phyloP scores from a whole-genome alignment of 2,113 vertebrate species.

The Chauna torquata region DNA sequence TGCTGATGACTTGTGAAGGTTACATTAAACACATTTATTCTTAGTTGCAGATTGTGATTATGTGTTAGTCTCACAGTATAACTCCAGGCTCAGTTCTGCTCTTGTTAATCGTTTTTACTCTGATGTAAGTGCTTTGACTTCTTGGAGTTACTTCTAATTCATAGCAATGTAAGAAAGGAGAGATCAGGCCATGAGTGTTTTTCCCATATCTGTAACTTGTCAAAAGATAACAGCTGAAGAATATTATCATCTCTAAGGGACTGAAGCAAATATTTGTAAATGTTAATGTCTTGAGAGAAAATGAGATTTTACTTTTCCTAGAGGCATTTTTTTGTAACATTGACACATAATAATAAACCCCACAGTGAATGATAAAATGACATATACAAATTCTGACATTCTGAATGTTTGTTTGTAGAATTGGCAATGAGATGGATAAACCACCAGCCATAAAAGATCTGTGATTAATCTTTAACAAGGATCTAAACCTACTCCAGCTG shows the following conservation, averaged over 20 bases:
- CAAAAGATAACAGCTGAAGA: constrained; percentile 14
- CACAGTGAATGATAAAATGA: constrained; percentile 14
- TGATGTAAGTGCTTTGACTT: neutral
- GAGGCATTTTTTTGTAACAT: constrained; percentile 19
- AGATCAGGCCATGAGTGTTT: neutral
- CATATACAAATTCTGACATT: constrained; percentile 6
- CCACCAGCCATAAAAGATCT: neutral
- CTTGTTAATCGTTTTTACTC: neutral
- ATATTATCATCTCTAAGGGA: neutral
- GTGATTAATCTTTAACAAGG: neutral
- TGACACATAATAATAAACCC: constrained; percentile 8
- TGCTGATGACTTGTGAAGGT: neutral
- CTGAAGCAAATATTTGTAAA: constrained; percentile 51
- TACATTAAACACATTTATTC: constrained; percentile 15
- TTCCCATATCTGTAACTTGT: neutral
- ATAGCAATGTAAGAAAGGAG: neutral
- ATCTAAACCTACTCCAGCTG: neutral
- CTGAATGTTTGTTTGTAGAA: neutral
- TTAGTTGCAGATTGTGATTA: neutral
- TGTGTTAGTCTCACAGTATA: neutral
- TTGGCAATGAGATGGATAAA: neutral
- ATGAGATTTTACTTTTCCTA: constrained; percentile 29
- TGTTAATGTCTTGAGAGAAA: constrained; percentile 33
- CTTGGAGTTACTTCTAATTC: neutral
- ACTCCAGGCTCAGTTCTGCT: neutral